These are phyloP conservation scores for Murina feae DNA, from an alignment of 2,113 vertebrate genomes.

Conservation along the genomic window DNA sequence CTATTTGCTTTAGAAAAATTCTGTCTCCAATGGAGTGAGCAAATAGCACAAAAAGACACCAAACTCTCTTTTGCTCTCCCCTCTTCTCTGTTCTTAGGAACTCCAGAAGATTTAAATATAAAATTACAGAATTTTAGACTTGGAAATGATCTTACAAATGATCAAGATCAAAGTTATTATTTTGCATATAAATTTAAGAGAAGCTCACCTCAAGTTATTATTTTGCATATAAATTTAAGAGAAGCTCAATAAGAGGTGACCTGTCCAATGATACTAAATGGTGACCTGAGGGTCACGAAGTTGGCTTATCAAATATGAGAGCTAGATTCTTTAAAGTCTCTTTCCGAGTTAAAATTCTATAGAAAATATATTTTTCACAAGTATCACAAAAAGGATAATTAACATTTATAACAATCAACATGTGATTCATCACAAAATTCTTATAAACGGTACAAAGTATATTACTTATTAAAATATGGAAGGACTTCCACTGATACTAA, in stretches of 20 bases:
- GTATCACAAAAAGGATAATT: slow-evolving; percentile 52
- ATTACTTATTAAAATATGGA: slow-evolving; percentile 47
- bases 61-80: background rate
- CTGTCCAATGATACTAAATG: background rate
- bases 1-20: slow-evolving; percentile 34
- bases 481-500: slow-evolving; percentile 23
- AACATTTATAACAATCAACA: slow-evolving; percentile 29
- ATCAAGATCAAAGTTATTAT: slow-evolving; percentile 1
- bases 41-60: slow-evolving; percentile 21
- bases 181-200: slow-evolving; percentile 42
- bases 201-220: slow-evolving; percentile 19
- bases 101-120: slow-evolving; percentile 17
- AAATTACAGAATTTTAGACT: slow-evolving; percentile 30
- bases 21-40: background rate
- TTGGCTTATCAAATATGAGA: slow-evolving; percentile 15
- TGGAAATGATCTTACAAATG: slow-evolving; percentile 31
- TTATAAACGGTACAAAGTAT: slow-evolving; percentile 56
- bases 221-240: slow-evolving; percentile 40
- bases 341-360: slow-evolving; percentile 50
- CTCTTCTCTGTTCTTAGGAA: slow-evolving; percentile 10
- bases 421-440: slow-evolving; percentile 44
- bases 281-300: background rate
- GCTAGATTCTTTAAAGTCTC: slow-evolving; percentile 13
- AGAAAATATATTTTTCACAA: slow-evolving; percentile 21
- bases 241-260: slow-evolving; percentile 7